Conservation (phyloP, 2,113 vertebrate species). For the Sisor rabdophorus region DNA sequence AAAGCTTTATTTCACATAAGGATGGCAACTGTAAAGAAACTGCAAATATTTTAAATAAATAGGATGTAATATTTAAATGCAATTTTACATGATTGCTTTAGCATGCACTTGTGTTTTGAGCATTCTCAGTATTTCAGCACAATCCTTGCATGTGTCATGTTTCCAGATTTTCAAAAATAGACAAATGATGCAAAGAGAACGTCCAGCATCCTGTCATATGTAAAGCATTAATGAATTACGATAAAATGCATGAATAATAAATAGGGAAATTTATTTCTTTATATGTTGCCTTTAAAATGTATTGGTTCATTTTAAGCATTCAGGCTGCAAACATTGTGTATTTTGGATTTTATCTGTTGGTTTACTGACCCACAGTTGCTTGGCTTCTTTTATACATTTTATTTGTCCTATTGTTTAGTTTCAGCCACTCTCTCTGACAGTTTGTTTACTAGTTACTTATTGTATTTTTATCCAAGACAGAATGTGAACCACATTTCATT, state of each 20-base stretch:
- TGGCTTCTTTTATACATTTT: not conserved
- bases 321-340: not conserved
- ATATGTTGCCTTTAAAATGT: not conserved
- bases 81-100: not conserved
- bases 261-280: too few species aligned
- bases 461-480: not conserved
- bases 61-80: not conserved
- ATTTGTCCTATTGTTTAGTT: too few species aligned
- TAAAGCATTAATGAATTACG: not conserved
- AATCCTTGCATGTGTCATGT: not conserved
- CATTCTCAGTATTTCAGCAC: too few species aligned
- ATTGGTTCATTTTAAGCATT: not conserved
- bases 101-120: not conserved
- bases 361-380: not conserved
- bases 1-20: conserved; percentile 43
- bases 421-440: too few species aligned
- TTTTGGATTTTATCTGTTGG: not conserved
- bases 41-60: not conserved
- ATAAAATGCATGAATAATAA: not conserved
- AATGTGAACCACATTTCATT: too few species aligned
- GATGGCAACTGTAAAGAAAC: conserved; percentile 20
- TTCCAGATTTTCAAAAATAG: not conserved
- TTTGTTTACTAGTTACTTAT: not conserved
- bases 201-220: not conserved
- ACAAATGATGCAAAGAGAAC: not conserved